Base-by-base conservation (phyloP, 2,888 invertebrate genomes). In the Toxonevra muliebris region DNA sequence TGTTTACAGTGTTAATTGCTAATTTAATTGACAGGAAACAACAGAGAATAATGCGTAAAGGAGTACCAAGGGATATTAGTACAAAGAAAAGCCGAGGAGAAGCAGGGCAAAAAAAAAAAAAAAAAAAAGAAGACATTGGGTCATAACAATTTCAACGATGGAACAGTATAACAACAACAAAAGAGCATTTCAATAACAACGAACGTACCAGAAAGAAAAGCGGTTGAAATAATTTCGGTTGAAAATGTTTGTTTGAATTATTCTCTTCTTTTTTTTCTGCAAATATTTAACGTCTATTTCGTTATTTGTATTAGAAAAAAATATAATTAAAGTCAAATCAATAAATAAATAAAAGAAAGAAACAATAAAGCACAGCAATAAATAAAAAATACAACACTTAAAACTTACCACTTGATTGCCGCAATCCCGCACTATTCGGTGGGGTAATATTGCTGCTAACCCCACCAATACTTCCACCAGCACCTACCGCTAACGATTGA, bases 391-490 rank as follows among this genome's bases (percentile, higher is more conserved):
- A 59, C 17, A 30, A 48, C 59, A 55, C 15, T 10, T 2, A 60
- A 62, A 59, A 78, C 81, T 82, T 76, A 82, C 81, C 82, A 75
- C 81, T 78, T 41, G 81, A 67, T 74, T 82, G 81, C 61, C 80
- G 78, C 42, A 79, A 74, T 20, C 83, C 82, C 62, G 83, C 83
- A 62, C 84, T 83, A 63, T 81, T 82, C 1, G 83, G 84, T 52
- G 83, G 83, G 68, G 83, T 83, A 69, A 79, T 79, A 30, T 30
- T 30, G 63, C 78, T 82, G 55, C 79, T 75, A 60, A 75, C 75
- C 52, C 77, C 76, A 13, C 63, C 76, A n/a, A 73, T 74, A 13
- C 78, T 75, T 8, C 72, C 73, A 61, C 74, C 78, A 66, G 76
- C 76, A 19, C 62, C 73, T 5, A 73, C 74, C 58, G 75, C 80